These are phyloP conservation scores for Leuctra nigra DNA, from an alignment of 2,888 invertebrate genomes.

Conservation along the genomic window DNA sequence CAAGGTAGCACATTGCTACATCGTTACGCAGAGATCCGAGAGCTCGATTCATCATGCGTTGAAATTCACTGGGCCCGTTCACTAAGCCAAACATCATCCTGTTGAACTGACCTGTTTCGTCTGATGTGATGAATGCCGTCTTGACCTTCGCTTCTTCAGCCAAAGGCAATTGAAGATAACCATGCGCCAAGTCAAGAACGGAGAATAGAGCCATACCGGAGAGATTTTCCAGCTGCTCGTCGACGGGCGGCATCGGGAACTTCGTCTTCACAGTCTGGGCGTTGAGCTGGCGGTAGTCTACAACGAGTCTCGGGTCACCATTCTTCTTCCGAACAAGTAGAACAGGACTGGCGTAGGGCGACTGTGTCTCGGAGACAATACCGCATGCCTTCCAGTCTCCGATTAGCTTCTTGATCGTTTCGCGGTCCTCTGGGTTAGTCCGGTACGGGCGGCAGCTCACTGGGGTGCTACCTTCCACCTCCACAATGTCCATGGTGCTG, in stretches of 20 bases:
- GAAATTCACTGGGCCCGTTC: constrained; percentile 34
- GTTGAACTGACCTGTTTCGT: constrained; percentile 34
- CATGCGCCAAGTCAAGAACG: constrained; percentile 28
- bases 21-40: no score
- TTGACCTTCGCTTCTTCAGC: constrained; percentile 30
- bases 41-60: constrained; percentile 33
- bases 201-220: constrained; percentile 23
- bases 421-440: constrained; percentile 10
- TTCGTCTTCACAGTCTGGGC: constrained; percentile 29
- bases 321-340: constrained; percentile 34
- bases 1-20: no score
- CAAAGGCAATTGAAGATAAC: constrained; percentile 33
- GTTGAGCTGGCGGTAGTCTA: constrained; percentile 31
- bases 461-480: constrained; percentile 13
- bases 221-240: constrained; percentile 27
- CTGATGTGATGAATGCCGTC: constrained; percentile 35
- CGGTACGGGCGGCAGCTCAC: constrained; percentile 20
- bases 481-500: constrained; percentile 17
- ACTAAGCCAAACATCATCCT: constrained; percentile 34
- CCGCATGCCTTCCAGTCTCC: constrained; percentile 14
- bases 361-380: constrained; percentile 5
- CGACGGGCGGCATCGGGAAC: constrained; percentile 31
- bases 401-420: constrained; percentile 9
- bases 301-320: constrained; percentile 26
- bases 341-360: constrained; percentile 29